These are phyloP conservation scores for Heliconius ethilla DNA, from an alignment of 2,888 invertebrate genomes.

Conservation along the genomic window DNA sequence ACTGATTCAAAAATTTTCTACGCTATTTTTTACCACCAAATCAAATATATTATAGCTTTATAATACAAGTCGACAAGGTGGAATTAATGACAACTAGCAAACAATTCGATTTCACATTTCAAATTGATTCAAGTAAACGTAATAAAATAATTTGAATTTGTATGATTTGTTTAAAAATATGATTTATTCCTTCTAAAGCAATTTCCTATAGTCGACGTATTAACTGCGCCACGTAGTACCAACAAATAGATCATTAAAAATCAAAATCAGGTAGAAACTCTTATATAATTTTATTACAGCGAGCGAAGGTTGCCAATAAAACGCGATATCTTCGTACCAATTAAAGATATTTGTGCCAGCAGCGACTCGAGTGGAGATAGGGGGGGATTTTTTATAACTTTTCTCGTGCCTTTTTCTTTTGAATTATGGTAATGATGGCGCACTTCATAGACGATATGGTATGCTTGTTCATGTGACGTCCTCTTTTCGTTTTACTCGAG, in stretches of 20 bases:
- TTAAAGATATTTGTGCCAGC: conserved; percentile 27
- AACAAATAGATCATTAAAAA: conserved; percentile 1
- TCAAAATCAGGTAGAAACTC: conserved; percentile 11
- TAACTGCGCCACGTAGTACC: neutral
- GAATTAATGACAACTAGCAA: no score
- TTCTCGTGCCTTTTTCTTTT: conserved; percentile 20
- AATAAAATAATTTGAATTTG: no score
- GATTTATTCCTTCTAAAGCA: neutral
- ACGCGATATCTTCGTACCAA: conserved; percentile 22
- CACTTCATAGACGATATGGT: neutral
- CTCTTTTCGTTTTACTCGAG: neutral
- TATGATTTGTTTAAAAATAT: no score
- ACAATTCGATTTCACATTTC: no score
- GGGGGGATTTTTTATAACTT: neutral
- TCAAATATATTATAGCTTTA: no score
- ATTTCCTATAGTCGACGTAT: neutral
- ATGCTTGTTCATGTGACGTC: conserved; percentile 5
- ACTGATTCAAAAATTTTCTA: no score
- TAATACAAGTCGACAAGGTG: no score
- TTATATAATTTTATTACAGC: conserved; percentile 22
- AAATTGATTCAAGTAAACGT: no score
- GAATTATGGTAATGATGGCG: conserved; percentile 27
- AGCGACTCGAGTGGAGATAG: conserved; percentile 6
- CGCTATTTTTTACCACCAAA: no score
- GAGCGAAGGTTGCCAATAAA: conserved; percentile 26